These are phyloP conservation scores for Neodon shergylaensis DNA, from an alignment of 2,113 vertebrate genomes.

Conservation along the genomic window DNA sequence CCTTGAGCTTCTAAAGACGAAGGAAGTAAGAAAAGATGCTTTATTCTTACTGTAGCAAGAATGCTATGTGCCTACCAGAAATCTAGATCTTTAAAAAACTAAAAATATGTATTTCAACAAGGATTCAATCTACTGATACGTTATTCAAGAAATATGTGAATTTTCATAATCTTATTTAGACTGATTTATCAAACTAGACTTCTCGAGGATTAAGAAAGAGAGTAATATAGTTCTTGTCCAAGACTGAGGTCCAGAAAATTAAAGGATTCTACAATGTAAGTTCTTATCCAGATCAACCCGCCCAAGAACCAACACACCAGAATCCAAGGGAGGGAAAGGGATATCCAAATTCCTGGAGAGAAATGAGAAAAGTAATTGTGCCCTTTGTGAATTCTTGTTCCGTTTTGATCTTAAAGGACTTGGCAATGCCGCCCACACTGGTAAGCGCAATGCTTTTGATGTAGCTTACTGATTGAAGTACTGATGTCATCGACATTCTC, in stretches of 20 bases:
- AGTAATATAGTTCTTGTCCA: background rate
- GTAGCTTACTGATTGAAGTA: background rate
- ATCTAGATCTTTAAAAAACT: no score
- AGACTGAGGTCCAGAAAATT: background rate
- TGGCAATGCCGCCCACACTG: background rate
- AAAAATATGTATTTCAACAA: background rate
- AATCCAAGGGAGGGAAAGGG: background rate
- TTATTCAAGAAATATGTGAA: background rate
- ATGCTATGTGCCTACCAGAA: background rate
- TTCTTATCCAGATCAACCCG: background rate
- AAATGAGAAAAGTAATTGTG: background rate
- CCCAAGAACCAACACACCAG: background rate
- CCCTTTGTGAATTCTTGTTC: background rate
- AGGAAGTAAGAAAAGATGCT: background rate
- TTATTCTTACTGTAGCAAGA: background rate
- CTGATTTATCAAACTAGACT: background rate
- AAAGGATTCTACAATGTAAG: background rate
- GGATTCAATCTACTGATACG: background rate
- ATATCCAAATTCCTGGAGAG: background rate
- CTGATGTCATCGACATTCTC: background rate
- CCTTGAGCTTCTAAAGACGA: background rate
- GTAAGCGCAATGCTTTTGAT: background rate
- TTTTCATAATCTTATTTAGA: background rate
- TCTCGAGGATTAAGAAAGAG: background rate
- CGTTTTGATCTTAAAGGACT: background rate